phyloP scores from a whole-genome alignment of 35 echinoderm and acorn worm genomes.

The Chiridota heheva region DNA sequence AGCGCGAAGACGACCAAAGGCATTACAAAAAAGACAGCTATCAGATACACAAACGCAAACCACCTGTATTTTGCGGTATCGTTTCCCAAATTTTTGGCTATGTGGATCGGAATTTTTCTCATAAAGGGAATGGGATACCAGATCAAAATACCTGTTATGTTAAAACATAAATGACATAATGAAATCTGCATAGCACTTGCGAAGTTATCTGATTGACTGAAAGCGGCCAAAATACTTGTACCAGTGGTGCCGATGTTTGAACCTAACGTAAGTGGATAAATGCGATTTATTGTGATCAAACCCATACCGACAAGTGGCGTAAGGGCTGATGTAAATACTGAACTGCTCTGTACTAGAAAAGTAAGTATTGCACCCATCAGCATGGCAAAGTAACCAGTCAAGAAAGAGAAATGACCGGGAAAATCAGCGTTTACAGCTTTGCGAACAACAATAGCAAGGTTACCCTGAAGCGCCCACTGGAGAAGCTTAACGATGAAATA shows the following conservation, averaged over 20 bases:
- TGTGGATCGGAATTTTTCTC: slow-evolving; percentile 58
- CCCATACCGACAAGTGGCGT: slow-evolving; percentile 93
- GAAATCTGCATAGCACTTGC: slow-evolving; percentile 76
- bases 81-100: slow-evolving; percentile 83
- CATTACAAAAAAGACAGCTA: slow-evolving; percentile 66
- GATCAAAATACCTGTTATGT: slow-evolving; percentile 79
- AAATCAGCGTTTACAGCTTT: slow-evolving; percentile 88
- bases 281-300: slow-evolving; percentile 78
- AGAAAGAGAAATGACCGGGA: slow-evolving; percentile 65
- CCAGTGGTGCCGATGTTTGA: slow-evolving; percentile 95
- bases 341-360: slow-evolving; percentile 93
- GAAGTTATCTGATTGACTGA: slow-evolving; percentile 68
- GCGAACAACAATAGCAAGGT: slow-evolving; percentile 63
- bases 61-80: slow-evolving; percentile 89
- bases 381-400: slow-evolving; percentile 93
- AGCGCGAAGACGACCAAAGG: slow-evolving; percentile 69
- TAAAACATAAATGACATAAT: slow-evolving; percentile 96
- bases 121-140: slow-evolving; percentile 96
- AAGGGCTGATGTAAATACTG: slow-evolving; percentile 89
- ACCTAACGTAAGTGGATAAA: slow-evolving; percentile 92
- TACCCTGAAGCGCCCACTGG: slow-evolving; percentile 79
- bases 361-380: slow-evolving; percentile 82
- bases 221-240: slow-evolving; percentile 81
- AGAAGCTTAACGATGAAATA: slow-evolving; percentile 75
- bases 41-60: slow-evolving; percentile 84